phyloP scores from a whole-genome alignment of 2,797 vertebrate genomes.

The Enteromius viviparus region DNA sequence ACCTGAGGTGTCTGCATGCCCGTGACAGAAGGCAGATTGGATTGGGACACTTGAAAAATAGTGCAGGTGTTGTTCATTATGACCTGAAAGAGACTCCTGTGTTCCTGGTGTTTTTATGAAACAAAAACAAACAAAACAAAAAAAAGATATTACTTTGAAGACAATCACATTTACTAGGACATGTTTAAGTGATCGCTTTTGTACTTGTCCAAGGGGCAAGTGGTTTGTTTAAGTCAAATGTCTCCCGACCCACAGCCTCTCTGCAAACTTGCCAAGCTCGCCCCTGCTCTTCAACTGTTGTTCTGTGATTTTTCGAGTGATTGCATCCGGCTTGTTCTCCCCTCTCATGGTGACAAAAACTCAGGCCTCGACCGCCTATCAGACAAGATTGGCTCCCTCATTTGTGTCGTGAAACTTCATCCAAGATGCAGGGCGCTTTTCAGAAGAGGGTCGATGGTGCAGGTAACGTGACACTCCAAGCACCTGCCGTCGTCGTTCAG shows the following conservation, averaged over 20 bases:
- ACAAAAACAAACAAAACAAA: constrained; percentile 58
- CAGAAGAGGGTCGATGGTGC: constrained; percentile 67
- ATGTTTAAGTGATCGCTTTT: constrained; percentile 79
- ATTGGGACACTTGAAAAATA: constrained; percentile 63
- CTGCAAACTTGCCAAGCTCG: constrained; percentile 69
- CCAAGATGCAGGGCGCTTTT: constrained; percentile 71
- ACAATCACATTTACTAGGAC: constrained; percentile 90
- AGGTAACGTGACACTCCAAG: constrained; percentile 14
- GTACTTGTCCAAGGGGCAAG: constrained; percentile 76
- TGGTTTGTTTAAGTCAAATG: constrained; percentile 73
- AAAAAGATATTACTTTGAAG: constrained; percentile 84
- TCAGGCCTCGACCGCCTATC: constrained; percentile 84
- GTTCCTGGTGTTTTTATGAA: constrained; percentile 77
- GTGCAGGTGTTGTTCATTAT: constrained; percentile 66
- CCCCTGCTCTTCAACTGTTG: constrained; percentile 77
- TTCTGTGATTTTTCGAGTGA: constrained; percentile 81
- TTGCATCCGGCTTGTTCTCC: constrained; percentile 80
- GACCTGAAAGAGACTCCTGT: constrained; percentile 67
- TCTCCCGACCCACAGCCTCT: constrained; percentile 68
- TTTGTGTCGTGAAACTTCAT: constrained; percentile 51
- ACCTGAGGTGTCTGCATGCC: constrained; percentile 66
- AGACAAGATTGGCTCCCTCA: constrained; percentile 79
- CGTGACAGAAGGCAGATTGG: constrained; percentile 68
- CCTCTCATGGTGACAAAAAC: constrained; percentile 80
- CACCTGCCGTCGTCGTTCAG: constrained; percentile 7